Base-by-base conservation (phyloP, 1,140 invertebrate genomes). In the Pseudomyrmex sp. region DNA sequence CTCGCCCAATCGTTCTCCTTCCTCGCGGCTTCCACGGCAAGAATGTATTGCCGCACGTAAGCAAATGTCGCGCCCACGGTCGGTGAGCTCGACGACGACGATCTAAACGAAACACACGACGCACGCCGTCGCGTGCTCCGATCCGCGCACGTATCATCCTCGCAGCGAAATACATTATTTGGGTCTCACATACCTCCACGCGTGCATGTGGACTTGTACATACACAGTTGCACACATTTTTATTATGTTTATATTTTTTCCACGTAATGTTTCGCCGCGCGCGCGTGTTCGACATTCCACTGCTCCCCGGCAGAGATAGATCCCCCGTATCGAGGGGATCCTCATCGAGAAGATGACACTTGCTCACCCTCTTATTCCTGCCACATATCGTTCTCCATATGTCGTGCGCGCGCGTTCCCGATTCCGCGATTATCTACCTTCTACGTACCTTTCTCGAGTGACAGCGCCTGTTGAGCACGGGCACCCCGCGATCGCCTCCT, bases 371-470 rank as follows among this genome's bases (percentile, higher is more conserved):
- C 35, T 5, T 5, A 35, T 35, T 35, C 35, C 4, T 0, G 35
- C 5, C 35, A 35, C 35, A 35, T 35, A n/a, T 9, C 9, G 13
- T 23, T 54, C 13, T 12, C 76, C 65, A 70, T 80, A 72, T 80
- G 66, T 80, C 20, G 44, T 62, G 13, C 35, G 35, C 26, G 15
- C 15, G 46, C 18, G 20, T n/a, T 50, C 20, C 13, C 26, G 15
- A 35, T 13, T 62, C 15, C 65, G 65, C 65, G 65, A 68, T 68
- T 10, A 12, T 66, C 23, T 18, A 18, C 18, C 15, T 7, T 59
- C 20, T 83, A 86, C 83, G 69, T 90, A 90, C 89, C 89, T 89
- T 35, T 35, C 77, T 80, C 59, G 44, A 54, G 59, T 88, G 82
- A 84, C 76, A 80, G 85, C 59, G 59, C 35, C 74, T 63, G 52